Conservation (phyloP, 2,888 invertebrate species). For the Actias luna region DNA sequence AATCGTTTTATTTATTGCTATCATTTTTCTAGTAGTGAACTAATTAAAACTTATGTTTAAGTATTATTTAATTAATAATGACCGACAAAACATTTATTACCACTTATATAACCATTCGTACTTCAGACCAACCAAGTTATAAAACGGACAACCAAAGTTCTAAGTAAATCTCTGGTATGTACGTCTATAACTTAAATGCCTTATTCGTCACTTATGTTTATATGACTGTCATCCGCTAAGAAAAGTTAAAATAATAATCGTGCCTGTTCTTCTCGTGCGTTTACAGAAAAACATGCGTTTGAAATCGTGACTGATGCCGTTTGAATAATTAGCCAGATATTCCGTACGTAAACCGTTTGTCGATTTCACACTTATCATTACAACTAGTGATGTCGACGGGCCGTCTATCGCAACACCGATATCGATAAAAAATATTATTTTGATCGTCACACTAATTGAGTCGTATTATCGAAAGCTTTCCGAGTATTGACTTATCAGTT, state of each 20-base stretch:
- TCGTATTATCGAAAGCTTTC: background rate
- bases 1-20: too few relatives aligned
- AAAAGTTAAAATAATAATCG: conserved; percentile 34
- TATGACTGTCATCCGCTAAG: conserved; percentile 2
- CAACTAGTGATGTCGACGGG: conserved; percentile 33
- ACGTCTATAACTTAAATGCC: background rate
- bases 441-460: background rate
- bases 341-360: conserved; percentile 49
- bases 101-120: background rate
- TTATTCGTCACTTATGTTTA: background rate
- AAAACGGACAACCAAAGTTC: background rate
- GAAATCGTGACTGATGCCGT: conserved; percentile 65
- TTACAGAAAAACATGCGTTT: conserved; percentile 40
- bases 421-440: background rate
- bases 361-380: conserved; percentile 70
- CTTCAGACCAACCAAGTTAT: background rate
- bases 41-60: background rate
- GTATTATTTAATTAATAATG: background rate
- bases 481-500: background rate
- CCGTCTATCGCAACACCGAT: background rate
- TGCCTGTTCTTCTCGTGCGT: conserved; percentile 22
- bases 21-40: background rate
- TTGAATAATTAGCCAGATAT: conserved; percentile 71
- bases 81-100: background rate
- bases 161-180: background rate